Evolutionary conservation across 2,888 invertebrate species (phyloP).

Genomic region (Dryobota labecula): DNA sequence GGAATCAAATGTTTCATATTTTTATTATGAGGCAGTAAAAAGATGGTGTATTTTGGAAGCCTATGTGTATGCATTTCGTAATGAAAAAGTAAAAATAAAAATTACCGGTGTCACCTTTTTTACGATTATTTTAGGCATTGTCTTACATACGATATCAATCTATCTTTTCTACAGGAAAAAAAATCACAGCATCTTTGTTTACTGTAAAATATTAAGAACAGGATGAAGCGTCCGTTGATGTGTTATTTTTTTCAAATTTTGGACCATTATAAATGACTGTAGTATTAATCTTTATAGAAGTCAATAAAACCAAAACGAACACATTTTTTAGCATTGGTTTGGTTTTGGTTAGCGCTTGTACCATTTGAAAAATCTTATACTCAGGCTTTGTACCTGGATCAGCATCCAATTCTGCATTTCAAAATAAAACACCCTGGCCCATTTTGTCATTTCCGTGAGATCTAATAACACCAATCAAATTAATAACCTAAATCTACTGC

Average conservation of each 20-base stretch:
- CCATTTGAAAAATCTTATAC: not conserved
- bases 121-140: not conserved
- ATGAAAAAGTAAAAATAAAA: conserved; percentile 28
- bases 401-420: not conserved
- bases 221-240: not conserved
- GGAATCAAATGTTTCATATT: conserved; percentile 58
- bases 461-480: not conserved
- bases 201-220: not conserved
- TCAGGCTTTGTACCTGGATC: not conserved
- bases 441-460: not conserved
- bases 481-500: not conserved
- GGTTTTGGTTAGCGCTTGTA: no score
- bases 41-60: conserved; percentile 11
- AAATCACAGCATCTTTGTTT: no score
- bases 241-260: not conserved
- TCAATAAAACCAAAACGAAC: not conserved
- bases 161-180: not conserved
- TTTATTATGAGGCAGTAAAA: conserved; percentile 57
- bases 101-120: conserved; percentile 1
- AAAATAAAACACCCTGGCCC: no score
- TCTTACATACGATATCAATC: conserved; percentile 1
- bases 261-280: not conserved
- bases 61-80: conserved; percentile 31
- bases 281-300: not conserved
- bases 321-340: not conserved